Evolutionary conservation across 64 coral and sea anemone genomes (phyloP), one percentile per base, ranked within the genome.

Genomic region (Hydrozoanthus tunicans): DNA sequence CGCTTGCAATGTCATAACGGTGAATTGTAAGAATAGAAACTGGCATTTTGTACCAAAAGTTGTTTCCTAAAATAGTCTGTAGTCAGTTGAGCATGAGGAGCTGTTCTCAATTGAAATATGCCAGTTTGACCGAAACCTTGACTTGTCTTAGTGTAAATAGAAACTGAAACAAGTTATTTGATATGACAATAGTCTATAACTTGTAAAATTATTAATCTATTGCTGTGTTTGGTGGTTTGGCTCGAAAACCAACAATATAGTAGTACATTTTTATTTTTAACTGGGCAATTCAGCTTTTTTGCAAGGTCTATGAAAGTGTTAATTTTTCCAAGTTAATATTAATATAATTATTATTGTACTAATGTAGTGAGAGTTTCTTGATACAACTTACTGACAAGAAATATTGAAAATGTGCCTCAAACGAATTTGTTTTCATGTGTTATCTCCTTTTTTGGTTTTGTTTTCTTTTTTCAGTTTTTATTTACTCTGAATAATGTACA

Each of bases 361-460:
- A 84, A 6, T 84, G 51, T 15, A 84, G 43, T 63, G 54, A 86
- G n/a, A 70, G n/a, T n/a, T 88, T 73, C 69, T 59, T 70, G 43
- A 88, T 74, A 73, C 32, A 32, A 60, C 32, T 43, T 43, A 43
- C 54, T 88, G 84, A 88, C 84, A 74, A 88, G 84, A 75, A 88
- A 75, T 59, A 88, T 69, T 74, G 68, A 86, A 88, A 14, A 7
- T 7, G 14, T 73, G n/a, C 27, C 53, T 56, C 59, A 76, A 70
- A 7, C 74, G 53, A 75, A 75, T 43, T 5, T 15, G 84, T 88
- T 88, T 70, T 74, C 60, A 56, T 23, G 69, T 60, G 84, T 25
- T 60, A 11, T 88, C 70, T 61, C 11, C 15, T 73, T 12, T 43
- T 58, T 88, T 73, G 55, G 32, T 24, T 9, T 71, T 58, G 17